Evolutionary conservation across 2,888 invertebrate species (phyloP), one percentile per base, ranked within the genome.

Genomic region (Chelonus formosanus): DNA sequence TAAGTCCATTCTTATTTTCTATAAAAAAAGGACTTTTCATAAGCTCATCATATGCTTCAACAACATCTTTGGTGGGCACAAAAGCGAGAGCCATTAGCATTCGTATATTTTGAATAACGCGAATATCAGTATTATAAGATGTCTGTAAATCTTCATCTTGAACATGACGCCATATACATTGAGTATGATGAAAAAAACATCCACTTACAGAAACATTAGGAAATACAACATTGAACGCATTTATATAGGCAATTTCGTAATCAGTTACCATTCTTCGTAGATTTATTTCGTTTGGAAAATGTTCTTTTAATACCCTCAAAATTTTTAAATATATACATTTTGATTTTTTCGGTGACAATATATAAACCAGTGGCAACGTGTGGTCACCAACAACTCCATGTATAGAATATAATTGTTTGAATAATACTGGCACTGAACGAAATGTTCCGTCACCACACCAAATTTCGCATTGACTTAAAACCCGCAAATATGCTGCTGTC

Each of bases 91-190:
- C 47, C 47, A 48, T 48, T 3, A 48, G 10, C 10, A 48, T 48
- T 48, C 10, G 6, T 3, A 48, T 48, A 48, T 48, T 48, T 40
- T 40, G 5, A 40, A 40, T 5, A 40, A n/a, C n/a, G n/a, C n/a
- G n/a, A n/a, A n/a, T n/a, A 4, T 5, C 4, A 4, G 2, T 48
- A n/a, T 48, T 48, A 48, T 48, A 48, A 6, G n/a, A 48, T 48
- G 6, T n/a, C 5, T 48, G 47, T n/a, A 48, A n/a, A 20, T n/a
- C 47, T n/a, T 48, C 20, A n/a, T 6, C 47, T 4, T 48, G 20
- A 7, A 48, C 47, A n/a, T 48, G n/a, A 8, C 47, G 47, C 47
- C n/a, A 48, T 48, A 48, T 48, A 48, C 47, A 48, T n/a, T 48
- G 47, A 3, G 47, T 48, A 48, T 48, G n/a, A 48, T 48, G 47